A percentile compares a stretch with the other conserved stretches of the same genome.
phyloP scores from a whole-genome alignment of 1,140 invertebrate species.

The Periplaneta americana region DNA sequence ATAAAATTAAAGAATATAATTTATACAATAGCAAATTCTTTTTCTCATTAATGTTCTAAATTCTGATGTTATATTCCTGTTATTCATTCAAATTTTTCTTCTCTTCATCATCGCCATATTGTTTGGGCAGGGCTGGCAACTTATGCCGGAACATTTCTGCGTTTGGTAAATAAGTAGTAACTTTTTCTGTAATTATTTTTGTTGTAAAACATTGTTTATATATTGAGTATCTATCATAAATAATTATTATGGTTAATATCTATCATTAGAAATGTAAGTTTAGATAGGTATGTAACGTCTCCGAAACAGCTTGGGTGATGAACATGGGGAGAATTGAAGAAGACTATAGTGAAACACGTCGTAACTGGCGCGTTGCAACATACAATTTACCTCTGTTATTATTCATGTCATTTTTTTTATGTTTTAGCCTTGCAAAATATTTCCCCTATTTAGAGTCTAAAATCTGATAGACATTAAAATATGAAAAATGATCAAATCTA shows the following conservation, averaged over 20 bases:
- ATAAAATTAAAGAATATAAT: background rate
- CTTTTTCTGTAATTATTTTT: background rate
- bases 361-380: background rate
- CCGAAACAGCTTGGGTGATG: background rate
- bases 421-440: background rate
- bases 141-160: constrained; percentile 11
- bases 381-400: background rate
- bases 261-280: background rate
- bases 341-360: background rate
- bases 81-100: background rate
- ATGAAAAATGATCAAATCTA: no score
- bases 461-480: no score
- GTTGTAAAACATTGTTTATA: background rate
- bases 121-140: constrained; percentile 20
- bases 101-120: constrained; percentile 12
- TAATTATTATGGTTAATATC: background rate
- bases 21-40: background rate
- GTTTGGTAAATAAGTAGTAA: background rate
- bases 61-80: background rate
- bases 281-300: background rate
- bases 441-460: no score
- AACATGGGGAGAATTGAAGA: background rate
- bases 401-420: background rate
- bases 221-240: background rate
- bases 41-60: background rate